Base-by-base conservation (phyloP, 1,140 invertebrate species). In the Nasonia giraulti region DNA sequence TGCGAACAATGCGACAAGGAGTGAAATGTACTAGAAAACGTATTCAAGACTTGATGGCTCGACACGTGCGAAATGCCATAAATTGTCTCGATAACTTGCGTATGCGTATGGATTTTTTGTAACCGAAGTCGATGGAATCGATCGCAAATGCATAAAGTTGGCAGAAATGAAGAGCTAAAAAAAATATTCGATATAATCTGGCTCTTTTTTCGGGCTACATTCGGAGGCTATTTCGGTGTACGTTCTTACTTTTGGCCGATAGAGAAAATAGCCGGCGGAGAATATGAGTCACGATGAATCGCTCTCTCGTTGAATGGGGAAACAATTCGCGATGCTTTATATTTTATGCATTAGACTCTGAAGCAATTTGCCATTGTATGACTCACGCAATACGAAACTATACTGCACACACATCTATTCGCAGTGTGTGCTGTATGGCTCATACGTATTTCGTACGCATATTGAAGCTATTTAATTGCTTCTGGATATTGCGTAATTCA, bases 321-420 rank as follows among this genome's bases (percentile, higher is more conserved):
- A 80, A 69, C 78, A 69, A 69, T 80, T 31, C 62, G 33, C 77
- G 27, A 78, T 31, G 78, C 33, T 80, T 80, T 80, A 80, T 80
- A 80, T 80, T 80, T 80, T 80, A 80, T 80, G 78, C 62, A 80
- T 80, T 44, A 80, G 33, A 17, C n/a, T 27, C 20, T 20, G 62
- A 31, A 69, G 78, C 33, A 80, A 80, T 80, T 80, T 44, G 62
- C 78, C 23, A 80, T 44, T 80, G 62, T 69, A n/a, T n/a, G 78
- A 80, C 2, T 80, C 62, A 69, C 7, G 23, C 11, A 31, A 50
- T 23, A 76, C 37, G 74, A 76, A 44, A 23, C 14, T 75, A 27
- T 27, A 8, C 73, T n/a, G 14, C 17, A 7, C 55, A 7, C 55
- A n/a, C 20, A 3, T 62, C 2, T 62, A 62, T n/a, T 20, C 4